Base-by-base conservation (phyloP, 2,888 invertebrate species). In the Limnephilus lunatus region DNA sequence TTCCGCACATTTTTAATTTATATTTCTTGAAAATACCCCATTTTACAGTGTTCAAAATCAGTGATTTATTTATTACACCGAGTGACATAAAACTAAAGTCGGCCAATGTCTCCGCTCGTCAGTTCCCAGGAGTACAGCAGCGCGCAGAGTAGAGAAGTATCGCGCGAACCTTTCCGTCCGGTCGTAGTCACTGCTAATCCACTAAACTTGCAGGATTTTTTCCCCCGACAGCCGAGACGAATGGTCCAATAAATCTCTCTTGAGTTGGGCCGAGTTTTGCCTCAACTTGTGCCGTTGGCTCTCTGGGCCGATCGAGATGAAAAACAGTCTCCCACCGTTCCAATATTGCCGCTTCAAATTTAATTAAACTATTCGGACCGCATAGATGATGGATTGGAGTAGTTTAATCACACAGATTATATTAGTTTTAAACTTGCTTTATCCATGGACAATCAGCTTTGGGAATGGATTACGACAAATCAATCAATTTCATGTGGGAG, bases 171-270 rank as follows among this genome's bases (percentile, higher is more conserved):
- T 25, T 68, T 68, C 68, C 25, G n/a, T 68, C 68, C 68, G n/a
- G 68, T 68, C 68, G 68, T 25, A 68, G 68, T 48, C 35, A 39
- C 44, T 31, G 53, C 48, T 91, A 91, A 91, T 91, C 90, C 90
- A 68, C 32, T 68, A 68, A 91, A 91, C 90, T 90, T 68, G 68
- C 53, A 68, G 85, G 30, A 85, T 91, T 91, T 81, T 90, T 91
- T 68, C 85, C 85, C 30, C 32, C 5, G 85, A 85, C 83, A 91
- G 68, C 32, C 68, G 81, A 91, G 90, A 91, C 80, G 90, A 91
- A 91, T 91, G 53, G 68, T 83, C 90, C 35, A 48, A 90, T 90
- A 90, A 90, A 90, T 90, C 90, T 90, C 90, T 53, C 90, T 25
- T 35, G 83, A 83, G 83, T 83, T 83, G 86, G 86, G 86, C 39